These are phyloP conservation scores for Pseudomugil tenellus DNA, from an alignment of 2,797 vertebrate genomes.

Conservation along the genomic window DNA sequence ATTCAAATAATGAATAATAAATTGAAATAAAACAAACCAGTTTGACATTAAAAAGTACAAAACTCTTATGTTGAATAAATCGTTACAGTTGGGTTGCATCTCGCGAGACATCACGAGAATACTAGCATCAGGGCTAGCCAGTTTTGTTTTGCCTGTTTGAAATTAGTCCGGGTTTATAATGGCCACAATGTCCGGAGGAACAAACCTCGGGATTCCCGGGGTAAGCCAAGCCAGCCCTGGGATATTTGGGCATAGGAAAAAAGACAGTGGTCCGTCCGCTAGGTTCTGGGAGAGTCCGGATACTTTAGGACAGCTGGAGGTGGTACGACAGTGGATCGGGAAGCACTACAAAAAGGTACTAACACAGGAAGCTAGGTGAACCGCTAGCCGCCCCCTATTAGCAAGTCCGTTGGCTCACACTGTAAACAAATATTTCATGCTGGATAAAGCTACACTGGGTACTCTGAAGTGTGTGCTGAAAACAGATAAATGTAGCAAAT, in stretches of 20 bases:
- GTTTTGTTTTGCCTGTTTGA: slow-evolving; percentile 62
- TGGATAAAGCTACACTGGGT: slow-evolving; percentile 3
- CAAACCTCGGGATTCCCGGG: slow-evolving; percentile 65
- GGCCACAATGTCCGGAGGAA: slow-evolving; percentile 75
- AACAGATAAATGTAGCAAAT: neutral
- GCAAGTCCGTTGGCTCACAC: slow-evolving; percentile 12
- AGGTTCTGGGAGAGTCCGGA: slow-evolving; percentile 93
- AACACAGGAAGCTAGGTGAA: slow-evolving; percentile 40
- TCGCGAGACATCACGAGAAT: slow-evolving; percentile 65
- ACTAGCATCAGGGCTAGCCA: slow-evolving; percentile 70
- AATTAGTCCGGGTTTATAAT: slow-evolving; percentile 59
- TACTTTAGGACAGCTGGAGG: slow-evolving; percentile 89
- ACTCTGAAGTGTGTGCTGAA: neutral
- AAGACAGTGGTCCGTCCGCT: slow-evolving; percentile 88
- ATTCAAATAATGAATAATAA: no score
- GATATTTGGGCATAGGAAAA: slow-evolving; percentile 78
- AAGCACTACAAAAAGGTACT: slow-evolving; percentile 97
- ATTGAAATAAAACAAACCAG: no score
- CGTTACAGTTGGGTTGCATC: neutral
- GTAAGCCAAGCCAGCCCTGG: slow-evolving; percentile 54
- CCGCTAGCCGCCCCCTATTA: slow-evolving; percentile 60
- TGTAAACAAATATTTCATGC: slow-evolving; percentile 67
- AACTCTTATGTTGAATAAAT: slow-evolving; percentile 13
- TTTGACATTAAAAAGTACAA: neutral
- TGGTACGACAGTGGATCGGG: slow-evolving; percentile 90